phyloP scores from a whole-genome alignment of 1,140 invertebrate genomes.

The Sweltsa coloradensis region DNA sequence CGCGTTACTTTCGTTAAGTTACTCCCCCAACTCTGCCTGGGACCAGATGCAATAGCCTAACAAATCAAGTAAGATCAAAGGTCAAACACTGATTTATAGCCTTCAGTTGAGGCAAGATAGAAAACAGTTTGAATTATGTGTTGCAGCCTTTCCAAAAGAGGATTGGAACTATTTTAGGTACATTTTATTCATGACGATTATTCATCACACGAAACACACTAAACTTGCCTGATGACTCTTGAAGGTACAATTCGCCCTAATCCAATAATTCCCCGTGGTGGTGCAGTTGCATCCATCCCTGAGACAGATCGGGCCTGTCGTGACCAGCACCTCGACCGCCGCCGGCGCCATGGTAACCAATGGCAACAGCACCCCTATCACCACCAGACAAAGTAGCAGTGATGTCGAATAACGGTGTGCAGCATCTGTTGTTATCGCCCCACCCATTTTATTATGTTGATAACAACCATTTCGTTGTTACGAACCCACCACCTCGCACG shows the following conservation, averaged over 20 bases:
- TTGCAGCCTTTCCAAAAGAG: too few relatives aligned
- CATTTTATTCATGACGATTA: too few relatives aligned
- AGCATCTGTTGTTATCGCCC: constrained; percentile 5
- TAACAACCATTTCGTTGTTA: constrained; percentile 12
- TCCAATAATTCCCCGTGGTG: constrained; percentile 39
- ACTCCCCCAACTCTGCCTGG: too few relatives aligned
- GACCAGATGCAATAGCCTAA: too few relatives aligned
- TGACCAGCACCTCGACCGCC: not conserved
- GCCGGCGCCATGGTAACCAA: constrained; percentile 1
- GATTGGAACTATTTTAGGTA: too few relatives aligned
- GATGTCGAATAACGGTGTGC: too few relatives aligned
- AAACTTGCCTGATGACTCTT: constrained; percentile 39
- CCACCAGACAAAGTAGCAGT: not conserved
- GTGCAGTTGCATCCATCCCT: constrained; percentile 42
- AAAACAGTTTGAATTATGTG: too few relatives aligned
- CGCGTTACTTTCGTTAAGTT: too few relatives aligned
- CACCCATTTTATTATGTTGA: not conserved
- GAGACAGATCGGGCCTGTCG: constrained; percentile 2
- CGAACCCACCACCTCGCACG: constrained; percentile 28
- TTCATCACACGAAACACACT: constrained; percentile 21
- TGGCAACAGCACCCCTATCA: not conserved
- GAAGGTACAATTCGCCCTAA: constrained; percentile 48
- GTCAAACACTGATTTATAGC: too few relatives aligned
- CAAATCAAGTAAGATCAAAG: too few relatives aligned
- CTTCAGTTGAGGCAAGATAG: too few relatives aligned